Evolutionary conservation across 2,888 invertebrate species (phyloP), one percentile per base, ranked within the genome.

Genomic region (Stenodema calcarata): DNA sequence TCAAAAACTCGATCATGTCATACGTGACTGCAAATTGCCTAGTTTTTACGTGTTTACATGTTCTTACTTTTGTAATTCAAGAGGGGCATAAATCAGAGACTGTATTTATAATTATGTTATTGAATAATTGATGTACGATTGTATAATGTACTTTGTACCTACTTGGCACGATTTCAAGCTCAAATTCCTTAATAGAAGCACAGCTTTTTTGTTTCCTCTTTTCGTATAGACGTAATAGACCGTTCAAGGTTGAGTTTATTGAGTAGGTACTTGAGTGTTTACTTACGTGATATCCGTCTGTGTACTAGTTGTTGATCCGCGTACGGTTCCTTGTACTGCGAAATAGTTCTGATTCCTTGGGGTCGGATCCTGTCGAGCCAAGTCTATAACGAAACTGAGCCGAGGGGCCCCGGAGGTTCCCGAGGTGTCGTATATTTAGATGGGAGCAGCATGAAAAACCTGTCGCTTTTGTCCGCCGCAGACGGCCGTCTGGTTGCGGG

Each of bases 351-450:
- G 78, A 69, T 73, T 86, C 75, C 79, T 85, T 70, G 30, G 30
- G 30, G 73, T 28, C 47, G 23, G 47, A 23, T 44, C 18, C 35
- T 62, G 23, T 62, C 23, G 80, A 54, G 84, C 85, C 86, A 86
- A 86, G 86, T 86, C 69, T 86, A 86, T 79, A 78, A 86, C 86
- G 86, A 86, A 62, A 86, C 78, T 79, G 69, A 78, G 86, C 86
- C 78, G 86, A 84, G 73, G 73, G 44, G 84, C 54, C 84, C 84
- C 86, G 86, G 78, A 86, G 78, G 54, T 47, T 78, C 16, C 78
- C 86, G 86, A 86, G 78, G 62, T 62, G 86, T 27, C 41, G 14
- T 86, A 86, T 86, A 86, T 86, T 86, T 86, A 86, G 86, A 78
- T n/a, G 78, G 44, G 41, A 86, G 73, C 73, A 42, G 42, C 84